Conservation (phyloP, 2,888 invertebrate species). For the Ophion slaviceki region DNA sequence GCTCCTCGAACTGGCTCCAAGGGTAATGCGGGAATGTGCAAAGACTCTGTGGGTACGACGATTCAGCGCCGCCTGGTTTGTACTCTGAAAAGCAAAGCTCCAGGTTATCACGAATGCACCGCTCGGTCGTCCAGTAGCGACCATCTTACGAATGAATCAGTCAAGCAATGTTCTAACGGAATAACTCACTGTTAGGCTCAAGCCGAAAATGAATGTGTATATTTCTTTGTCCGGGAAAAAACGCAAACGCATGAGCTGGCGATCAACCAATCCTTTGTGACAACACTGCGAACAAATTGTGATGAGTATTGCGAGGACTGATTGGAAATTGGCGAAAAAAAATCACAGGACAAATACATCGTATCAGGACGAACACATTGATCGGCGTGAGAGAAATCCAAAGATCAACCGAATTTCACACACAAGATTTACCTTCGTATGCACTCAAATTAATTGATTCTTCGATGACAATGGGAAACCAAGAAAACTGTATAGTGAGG, state of each 20-base stretch:
- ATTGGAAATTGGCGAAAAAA: neutral
- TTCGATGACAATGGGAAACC: neutral
- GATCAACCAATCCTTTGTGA: neutral
- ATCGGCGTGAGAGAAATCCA: neutral
- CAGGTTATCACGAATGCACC: slow-evolving; percentile 18
- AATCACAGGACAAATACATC: neutral
- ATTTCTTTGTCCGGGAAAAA: neutral
- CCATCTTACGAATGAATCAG: neutral
- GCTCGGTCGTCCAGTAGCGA: neutral
- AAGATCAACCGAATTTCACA: slow-evolving; percentile 12
- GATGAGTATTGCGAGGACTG: neutral
- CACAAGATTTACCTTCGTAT: slow-evolving; percentile 32
- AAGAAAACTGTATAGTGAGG: neutral
- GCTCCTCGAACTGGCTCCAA: neutral
- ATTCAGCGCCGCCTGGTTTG: neutral
- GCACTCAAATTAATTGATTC: slow-evolving; percentile 20
- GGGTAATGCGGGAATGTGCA: slow-evolving; percentile 20
- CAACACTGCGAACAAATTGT: neutral
- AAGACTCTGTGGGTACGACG: neutral
- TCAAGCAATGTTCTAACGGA: neutral
- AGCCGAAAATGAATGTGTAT: neutral
- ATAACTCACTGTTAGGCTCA: neutral
- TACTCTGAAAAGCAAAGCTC: neutral
- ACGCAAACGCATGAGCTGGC: neutral
- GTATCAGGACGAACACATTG: neutral